Conservation (phyloP, 2,113 vertebrate species). For the Lamprologus sp. region DNA sequence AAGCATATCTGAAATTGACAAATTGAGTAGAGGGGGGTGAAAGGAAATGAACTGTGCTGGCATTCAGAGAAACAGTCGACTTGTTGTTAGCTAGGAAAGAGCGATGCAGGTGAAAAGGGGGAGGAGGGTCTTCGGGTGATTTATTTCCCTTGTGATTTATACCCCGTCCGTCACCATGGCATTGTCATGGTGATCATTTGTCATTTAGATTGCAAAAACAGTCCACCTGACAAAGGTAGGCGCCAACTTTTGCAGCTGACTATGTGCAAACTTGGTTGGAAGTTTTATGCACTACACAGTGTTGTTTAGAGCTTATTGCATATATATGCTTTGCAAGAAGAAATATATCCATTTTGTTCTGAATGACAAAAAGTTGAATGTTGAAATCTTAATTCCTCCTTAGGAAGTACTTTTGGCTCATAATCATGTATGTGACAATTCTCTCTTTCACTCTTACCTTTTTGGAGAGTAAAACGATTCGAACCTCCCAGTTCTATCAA, state of each 20-base stretch:
- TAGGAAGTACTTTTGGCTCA: background rate
- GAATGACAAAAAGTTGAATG: background rate
- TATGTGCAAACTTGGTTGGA: background rate
- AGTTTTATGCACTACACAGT: background rate
- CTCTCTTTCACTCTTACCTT: background rate
- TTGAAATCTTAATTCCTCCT: background rate
- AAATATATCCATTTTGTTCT: background rate
- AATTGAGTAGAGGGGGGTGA: background rate
- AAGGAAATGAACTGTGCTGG: slow-evolving; percentile 5
- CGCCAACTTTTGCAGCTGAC: slow-evolving; percentile 16
- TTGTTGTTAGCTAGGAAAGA: slow-evolving; percentile 36
- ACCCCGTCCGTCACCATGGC: slow-evolving; percentile 20
- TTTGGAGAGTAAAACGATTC: background rate
- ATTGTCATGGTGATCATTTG: slow-evolving; percentile 39
- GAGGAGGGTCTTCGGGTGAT: slow-evolving; percentile 13
- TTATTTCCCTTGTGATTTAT: slow-evolving; percentile 42
- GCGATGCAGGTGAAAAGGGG: slow-evolving; percentile 35
- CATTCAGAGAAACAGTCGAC: slow-evolving; percentile 22
- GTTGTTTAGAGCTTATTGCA: background rate
- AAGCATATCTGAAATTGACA: slow-evolving; percentile 43
- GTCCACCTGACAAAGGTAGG: slow-evolving; percentile 24
- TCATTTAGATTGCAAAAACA: slow-evolving; percentile 38
- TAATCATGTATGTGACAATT: background rate
- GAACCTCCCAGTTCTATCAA: slow-evolving; percentile 11
- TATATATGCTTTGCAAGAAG: background rate